Evolutionary conservation across 1,140 invertebrate genomes (phyloP), one percentile per base, ranked within the genome.

Genomic region (Leptinotarsa defecta): DNA sequence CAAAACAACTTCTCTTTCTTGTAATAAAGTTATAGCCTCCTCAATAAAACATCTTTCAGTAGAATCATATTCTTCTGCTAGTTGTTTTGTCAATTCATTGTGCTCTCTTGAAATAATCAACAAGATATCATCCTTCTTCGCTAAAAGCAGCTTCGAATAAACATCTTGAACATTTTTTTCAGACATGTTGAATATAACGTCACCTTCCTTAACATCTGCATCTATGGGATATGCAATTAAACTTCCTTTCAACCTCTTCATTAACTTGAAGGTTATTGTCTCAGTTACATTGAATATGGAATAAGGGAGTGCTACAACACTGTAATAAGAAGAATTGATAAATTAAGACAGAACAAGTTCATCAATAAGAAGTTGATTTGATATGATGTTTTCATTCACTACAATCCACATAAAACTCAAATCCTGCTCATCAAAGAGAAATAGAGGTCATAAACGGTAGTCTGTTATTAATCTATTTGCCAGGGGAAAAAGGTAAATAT

Each of bases 31-130:
- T 20, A 95, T 86, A 48, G 95, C 95, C 85, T 95, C 89, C 82
- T 96, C 90, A 77, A 97, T 91, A 82, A 96, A 98, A 81, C 92
- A 91, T 79, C 91, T 89, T 87, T 97, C 96, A 3, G 94, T 93
- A 77, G 90, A 92, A 78, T 94, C 90, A 74, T 91, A 89, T 83
- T 93, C 90, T 75, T 92, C 90, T 20, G 87, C 86, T 71, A 93
- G 84, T 83, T 92, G 91, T 15, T 85, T 74, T 76, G 89, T 81
- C 52, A 98, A 87, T 83, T 95, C 92, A 4, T 77, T 81, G 61
- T 89, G 88, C 86, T 98, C 96, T 69, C 90, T 87, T 68, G 91
- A 87, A 73, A 97, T 89, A 49, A 98, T 93, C 20, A 87, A 76
- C 61, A 90, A 82, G 19, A 93, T 88, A 81, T 95, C 89, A 8